Evolutionary conservation across 2,797 vertebrate genomes (phyloP).

Genomic region (Enteromius unitaeniatus): DNA sequence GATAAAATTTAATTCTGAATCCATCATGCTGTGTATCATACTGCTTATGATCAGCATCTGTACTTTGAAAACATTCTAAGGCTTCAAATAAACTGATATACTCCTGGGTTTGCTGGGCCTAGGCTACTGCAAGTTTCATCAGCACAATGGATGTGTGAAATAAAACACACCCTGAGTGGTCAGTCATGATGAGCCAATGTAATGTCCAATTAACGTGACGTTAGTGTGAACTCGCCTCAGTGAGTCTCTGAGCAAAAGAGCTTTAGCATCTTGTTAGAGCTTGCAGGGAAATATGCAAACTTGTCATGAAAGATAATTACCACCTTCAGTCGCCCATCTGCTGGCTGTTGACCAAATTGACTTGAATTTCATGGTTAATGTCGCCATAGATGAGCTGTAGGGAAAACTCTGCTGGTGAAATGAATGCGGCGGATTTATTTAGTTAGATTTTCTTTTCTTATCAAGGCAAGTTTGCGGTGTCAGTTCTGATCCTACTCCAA

Average conservation of each 20-base stretch:
- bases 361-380: slow-evolving; percentile 51
- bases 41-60: neutral
- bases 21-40: neutral
- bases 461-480: slow-evolving; percentile 39
- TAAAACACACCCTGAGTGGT: slow-evolving; percentile 15
- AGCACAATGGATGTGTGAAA: slow-evolving; percentile 7
- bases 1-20: neutral
- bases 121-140: neutral
- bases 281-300: slow-evolving; percentile 50
- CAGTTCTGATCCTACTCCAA: neutral
- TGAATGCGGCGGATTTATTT: neutral
- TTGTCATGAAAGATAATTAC: slow-evolving; percentile 63
- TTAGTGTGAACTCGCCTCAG: slow-evolving; percentile 58
- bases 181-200: slow-evolving; percentile 47
- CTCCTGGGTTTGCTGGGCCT: neutral
- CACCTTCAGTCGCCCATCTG: slow-evolving; percentile 55
- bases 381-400: slow-evolving; percentile 21
- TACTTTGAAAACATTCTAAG: neutral
- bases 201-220: slow-evolving; percentile 61
- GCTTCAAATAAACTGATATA: neutral
- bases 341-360: slow-evolving; percentile 56
- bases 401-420: slow-evolving; percentile 7
- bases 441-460: neutral
- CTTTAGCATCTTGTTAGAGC: slow-evolving; percentile 62
- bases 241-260: slow-evolving; percentile 48